These are phyloP conservation scores for Buathra laborator DNA, from an alignment of 2,888 invertebrate species.

Conservation along the genomic window DNA sequence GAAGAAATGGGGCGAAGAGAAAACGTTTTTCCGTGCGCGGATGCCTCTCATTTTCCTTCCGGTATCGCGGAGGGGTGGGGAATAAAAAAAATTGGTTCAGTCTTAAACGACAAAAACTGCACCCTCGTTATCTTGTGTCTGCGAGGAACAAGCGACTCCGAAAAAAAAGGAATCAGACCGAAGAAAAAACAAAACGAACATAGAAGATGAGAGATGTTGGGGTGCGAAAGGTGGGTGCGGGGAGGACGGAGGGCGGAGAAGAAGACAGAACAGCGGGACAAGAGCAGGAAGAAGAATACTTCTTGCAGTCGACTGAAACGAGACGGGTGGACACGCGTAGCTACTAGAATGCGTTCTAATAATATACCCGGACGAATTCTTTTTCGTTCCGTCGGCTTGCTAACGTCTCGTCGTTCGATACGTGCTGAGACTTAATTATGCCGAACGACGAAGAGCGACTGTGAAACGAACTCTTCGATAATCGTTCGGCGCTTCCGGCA, in stretches of 20 bases:
- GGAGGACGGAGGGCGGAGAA: not conserved
- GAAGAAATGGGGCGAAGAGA: not conserved
- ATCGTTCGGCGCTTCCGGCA: conserved; percentile 55
- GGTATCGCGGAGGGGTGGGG: not conserved
- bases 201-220: not conserved
- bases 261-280: conserved; percentile 13
- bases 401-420: conserved; percentile 46
- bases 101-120: conserved; percentile 20
- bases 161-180: not conserved
- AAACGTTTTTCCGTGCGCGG: not conserved
- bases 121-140: conserved; percentile 29
- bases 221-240: not conserved
- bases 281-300: conserved; percentile 54
- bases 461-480: conserved; percentile 49
- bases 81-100: not conserved
- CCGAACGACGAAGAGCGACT: conserved; percentile 37
- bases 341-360: conserved; percentile 72
- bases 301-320: conserved; percentile 60
- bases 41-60: not conserved
- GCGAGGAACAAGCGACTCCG: not conserved
- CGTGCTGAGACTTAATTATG: conserved; percentile 56
- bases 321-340: conserved; percentile 54
- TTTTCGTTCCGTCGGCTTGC: conserved; percentile 60
- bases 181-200: conserved; percentile 23
- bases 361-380: conserved; percentile 75